phyloP scores from a whole-genome alignment of 2,113 vertebrate genomes.

The Festucalex cinctus region DNA sequence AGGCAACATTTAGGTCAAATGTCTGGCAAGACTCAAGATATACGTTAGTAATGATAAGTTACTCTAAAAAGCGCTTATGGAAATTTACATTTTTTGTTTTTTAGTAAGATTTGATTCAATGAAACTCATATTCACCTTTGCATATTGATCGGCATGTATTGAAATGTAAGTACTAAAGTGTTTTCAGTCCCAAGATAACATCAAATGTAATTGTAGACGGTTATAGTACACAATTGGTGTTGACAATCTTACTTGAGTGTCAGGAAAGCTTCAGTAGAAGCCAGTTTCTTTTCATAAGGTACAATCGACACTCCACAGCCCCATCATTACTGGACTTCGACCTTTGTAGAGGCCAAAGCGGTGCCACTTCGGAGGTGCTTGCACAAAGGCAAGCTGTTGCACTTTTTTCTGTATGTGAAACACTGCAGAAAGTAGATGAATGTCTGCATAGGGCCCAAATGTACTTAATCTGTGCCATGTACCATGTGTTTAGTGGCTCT shows the following conservation, averaged over 20 bases:
- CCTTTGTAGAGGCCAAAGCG: background rate
- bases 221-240: too few relatives aligned
- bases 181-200: background rate
- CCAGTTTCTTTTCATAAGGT: too few relatives aligned
- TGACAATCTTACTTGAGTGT: too few relatives aligned
- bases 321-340: background rate
- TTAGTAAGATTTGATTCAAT: background rate
- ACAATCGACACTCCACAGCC: too few relatives aligned
- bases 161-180: background rate
- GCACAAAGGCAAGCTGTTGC: background rate
- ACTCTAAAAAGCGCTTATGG: too few relatives aligned
- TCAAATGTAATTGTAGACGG: background rate
- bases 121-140: background rate
- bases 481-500: background rate
- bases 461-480: background rate
- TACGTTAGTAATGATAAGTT: too few relatives aligned
- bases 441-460: background rate
- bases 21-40: too few relatives aligned
- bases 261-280: too few relatives aligned
- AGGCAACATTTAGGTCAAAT: too few relatives aligned
- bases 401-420: background rate
- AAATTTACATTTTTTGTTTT: background rate
- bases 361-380: background rate
- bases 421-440: background rate
- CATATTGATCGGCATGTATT: background rate